Conservation (phyloP, 1,140 invertebrate species). For the Wasmannia auropunctata region DNA sequence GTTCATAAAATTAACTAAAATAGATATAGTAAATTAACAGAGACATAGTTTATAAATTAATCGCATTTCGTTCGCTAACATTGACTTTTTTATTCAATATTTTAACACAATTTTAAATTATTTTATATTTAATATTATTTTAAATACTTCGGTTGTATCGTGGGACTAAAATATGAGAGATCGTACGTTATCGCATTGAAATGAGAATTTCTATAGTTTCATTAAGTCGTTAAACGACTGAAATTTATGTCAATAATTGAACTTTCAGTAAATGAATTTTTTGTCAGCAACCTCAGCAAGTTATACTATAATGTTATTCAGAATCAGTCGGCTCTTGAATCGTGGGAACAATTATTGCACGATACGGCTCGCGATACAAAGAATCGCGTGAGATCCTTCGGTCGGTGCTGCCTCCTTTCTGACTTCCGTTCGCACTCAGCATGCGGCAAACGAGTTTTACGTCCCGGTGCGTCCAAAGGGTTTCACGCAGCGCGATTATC, state of each 20-base stretch:
- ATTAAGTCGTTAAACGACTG: not conserved
- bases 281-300: not conserved
- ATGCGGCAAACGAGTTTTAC: conserved; percentile 45
- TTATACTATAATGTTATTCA: conserved; percentile 1
- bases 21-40: not conserved
- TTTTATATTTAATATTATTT: not conserved
- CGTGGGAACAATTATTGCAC: conserved; percentile 49
- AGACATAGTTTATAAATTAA: not conserved
- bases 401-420: conserved; percentile 7
- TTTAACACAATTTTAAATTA: not conserved
- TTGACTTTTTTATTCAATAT: not conserved
- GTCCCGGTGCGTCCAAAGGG: conserved; percentile 36
- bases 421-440: conserved; percentile 44
- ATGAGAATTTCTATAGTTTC: not conserved
- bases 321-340: not conserved
- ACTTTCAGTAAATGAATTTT: not conserved
- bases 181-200: not conserved
- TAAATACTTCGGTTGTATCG: not conserved
- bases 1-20: not conserved
- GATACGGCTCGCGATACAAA: conserved; percentile 8
- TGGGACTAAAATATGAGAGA: not conserved
- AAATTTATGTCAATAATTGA: not conserved
- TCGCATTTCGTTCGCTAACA: not conserved
- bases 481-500: conserved; percentile 54
- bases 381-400: conserved; percentile 48